A percentile compares a stretch with the other conserved stretches of the same genome.
Conservation (phyloP, 2,888 invertebrate species). For the Erannis defoliaria region DNA sequence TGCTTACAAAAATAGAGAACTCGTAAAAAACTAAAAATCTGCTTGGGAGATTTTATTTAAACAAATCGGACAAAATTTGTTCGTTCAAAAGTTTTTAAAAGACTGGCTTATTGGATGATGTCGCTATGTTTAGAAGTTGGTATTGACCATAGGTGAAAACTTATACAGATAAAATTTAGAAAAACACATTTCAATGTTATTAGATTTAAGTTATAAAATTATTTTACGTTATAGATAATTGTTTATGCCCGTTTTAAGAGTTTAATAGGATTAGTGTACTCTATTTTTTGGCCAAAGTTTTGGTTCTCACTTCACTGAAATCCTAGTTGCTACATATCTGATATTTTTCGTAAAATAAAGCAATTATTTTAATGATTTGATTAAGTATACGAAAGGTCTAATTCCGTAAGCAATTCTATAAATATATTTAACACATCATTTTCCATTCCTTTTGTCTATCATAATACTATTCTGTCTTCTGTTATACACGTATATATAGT, state of each 20-base stretch:
- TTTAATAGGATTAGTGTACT: slow-evolving; percentile 68
- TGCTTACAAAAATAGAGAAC: background rate
- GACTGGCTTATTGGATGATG: slow-evolving; percentile 37
- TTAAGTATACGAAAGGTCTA: slow-evolving; percentile 12
- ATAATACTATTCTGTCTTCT: slow-evolving; percentile 30
- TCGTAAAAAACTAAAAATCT: background rate
- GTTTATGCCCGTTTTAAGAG: slow-evolving; percentile 75
- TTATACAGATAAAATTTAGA: slow-evolving; percentile 26
- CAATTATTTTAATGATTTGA: slow-evolving; percentile 26
- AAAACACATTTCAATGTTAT: slow-evolving; percentile 40
- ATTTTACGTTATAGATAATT: slow-evolving; percentile 77
- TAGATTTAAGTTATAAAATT: slow-evolving; percentile 62
- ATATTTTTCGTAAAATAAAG: slow-evolving; percentile 16
- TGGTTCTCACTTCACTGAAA: slow-evolving; percentile 43
- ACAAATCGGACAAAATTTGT: background rate
- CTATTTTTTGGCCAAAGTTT: slow-evolving; percentile 70
- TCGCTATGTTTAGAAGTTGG: slow-evolving; percentile 22
- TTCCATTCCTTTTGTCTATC: slow-evolving; percentile 36
- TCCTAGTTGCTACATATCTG: slow-evolving; percentile 14
- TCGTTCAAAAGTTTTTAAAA: slow-evolving; percentile 33
- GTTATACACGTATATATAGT: slow-evolving; percentile 23
- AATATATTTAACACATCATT: slow-evolving; percentile 8
- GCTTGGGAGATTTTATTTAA: background rate
- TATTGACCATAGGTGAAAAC: slow-evolving; percentile 15
- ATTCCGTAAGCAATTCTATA: slow-evolving; percentile 6